A percentile compares a stretch with the other conserved stretches of the same genome.
Evolutionary conservation across 2,888 invertebrate species (phyloP).

Genomic region (Lumbricus terrestris): DNA sequence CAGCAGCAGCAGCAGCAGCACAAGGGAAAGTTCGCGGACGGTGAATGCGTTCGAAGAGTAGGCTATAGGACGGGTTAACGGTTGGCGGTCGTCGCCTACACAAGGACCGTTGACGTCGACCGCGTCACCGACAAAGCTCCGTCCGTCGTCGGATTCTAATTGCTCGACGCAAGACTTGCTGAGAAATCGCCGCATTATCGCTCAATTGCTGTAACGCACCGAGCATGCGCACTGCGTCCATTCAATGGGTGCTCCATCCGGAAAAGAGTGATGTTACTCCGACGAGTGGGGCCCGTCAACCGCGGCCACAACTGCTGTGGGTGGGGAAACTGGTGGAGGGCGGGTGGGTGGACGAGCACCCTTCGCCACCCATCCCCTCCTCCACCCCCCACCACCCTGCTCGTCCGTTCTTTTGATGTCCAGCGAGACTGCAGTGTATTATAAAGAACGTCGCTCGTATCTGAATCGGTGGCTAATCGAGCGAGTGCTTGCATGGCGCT

Average conservation of each 20-base stretch:
- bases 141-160: background rate
- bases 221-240: background rate
- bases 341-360: background rate
- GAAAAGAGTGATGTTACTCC: background rate
- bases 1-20: too few species aligned
- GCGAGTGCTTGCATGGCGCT: background rate
- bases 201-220: constrained; percentile 3
- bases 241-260: background rate
- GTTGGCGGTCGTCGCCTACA: background rate
- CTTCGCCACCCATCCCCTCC: too few species aligned
- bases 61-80: background rate
- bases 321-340: too few species aligned
- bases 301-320: background rate
- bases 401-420: background rate
- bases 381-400: too few species aligned
- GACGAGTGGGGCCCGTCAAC: constrained; percentile 3
- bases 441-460: background rate
- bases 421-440: background rate
- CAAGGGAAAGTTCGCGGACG: background rate
- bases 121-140: background rate
- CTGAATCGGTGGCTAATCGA: background rate
- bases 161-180: constrained; percentile 3
- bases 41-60: background rate
- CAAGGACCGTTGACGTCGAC: constrained; percentile 3
- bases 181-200: background rate